phyloP scores from a whole-genome alignment of 1,140 invertebrate genomes.

The Brachionus rotundiformis region DNA sequence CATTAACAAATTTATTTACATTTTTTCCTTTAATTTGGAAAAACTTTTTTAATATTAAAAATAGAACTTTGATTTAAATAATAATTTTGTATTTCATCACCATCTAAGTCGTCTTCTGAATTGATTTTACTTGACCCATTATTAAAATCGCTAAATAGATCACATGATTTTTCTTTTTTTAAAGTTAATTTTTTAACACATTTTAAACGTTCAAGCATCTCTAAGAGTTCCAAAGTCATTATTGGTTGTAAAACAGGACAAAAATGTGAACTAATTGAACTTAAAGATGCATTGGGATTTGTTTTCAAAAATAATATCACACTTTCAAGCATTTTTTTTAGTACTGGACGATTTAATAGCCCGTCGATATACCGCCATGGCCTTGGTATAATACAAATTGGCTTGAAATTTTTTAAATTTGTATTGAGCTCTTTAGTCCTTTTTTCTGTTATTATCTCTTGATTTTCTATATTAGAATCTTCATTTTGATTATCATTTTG shows the following conservation, averaged over 20 bases:
- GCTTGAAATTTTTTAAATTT: constrained; percentile 38
- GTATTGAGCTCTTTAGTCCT: neutral
- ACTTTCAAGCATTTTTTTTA: constrained; percentile 47
- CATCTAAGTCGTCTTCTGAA: neutral
- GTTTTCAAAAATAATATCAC: constrained; percentile 37
- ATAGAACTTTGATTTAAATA: constrained; percentile 29
- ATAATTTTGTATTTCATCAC: constrained; percentile 20
- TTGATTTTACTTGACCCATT: neutral
- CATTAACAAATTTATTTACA: neutral
- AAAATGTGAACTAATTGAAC: constrained; percentile 16
- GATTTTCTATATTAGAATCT: neutral
- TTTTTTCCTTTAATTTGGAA: neutral
- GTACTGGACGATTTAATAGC: constrained; percentile 9
- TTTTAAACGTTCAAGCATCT: constrained; percentile 40
- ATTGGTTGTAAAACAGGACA: constrained; percentile 48
- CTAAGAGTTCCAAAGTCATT: constrained; percentile 37
- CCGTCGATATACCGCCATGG: constrained; percentile 48
- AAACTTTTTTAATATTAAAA: constrained; percentile 44
- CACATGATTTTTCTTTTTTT: constrained; percentile 26
- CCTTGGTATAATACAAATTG: constrained; percentile 45
- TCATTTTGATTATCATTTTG: neutral
- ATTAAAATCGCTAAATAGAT: constrained; percentile 38
- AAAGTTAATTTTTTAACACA: constrained; percentile 27
- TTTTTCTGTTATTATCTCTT: neutral
- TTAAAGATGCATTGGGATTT: constrained; percentile 23